Base-by-base conservation (phyloP, 2,888 invertebrate species). In the Macaria notata region DNA sequence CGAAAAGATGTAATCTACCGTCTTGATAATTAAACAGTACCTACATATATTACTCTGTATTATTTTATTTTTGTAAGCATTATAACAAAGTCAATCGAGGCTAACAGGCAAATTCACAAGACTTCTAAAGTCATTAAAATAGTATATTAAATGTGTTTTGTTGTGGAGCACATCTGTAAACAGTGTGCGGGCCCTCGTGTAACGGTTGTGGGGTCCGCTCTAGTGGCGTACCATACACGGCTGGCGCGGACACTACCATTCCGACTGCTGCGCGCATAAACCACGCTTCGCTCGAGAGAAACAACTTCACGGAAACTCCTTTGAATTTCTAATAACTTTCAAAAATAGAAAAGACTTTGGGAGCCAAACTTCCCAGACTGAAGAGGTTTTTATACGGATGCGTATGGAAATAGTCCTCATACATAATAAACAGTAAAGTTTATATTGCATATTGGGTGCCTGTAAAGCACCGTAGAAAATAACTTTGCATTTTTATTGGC, bases 401-500 rank as follows among this genome's bases (percentile, higher is more conserved):
- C 49, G 31, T 49, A 47, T 31, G 51, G 19, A 45, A 49, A 54
- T 44, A 45, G 7, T 9, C 43, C 41, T 33, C 46, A 47, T 53
- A 46, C 46, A 53, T 43, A 46, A 54, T 59, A 59, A 49, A 57
- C 48, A 48, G 41, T 50, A 46, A 49, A 54, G 42, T 59, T 59
- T 52, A 55, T 48, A 55, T 59, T 59, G 51, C 47, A 59, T 48
- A 54, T 59, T 48, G 50, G 48, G 45, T 46, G 59, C 45, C 48
- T 47, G 50, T 47, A 48, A 49, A 48, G 47, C 50, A 39, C 39
- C 45, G 48, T 9, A 52, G 59, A 48, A 59, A 48, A 55, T 59
- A 59, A 59, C 59, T 59, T 59, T 38, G 48, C 59, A 59, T 54
- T 54, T 59, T 59, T 59, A 59, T 59, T 55, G 54, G 51, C 47